Evolutionary conservation across 1,140 invertebrate genomes (phyloP), one percentile per base, ranked within the genome.

Genomic region (Bombus sylvicola): DNA sequence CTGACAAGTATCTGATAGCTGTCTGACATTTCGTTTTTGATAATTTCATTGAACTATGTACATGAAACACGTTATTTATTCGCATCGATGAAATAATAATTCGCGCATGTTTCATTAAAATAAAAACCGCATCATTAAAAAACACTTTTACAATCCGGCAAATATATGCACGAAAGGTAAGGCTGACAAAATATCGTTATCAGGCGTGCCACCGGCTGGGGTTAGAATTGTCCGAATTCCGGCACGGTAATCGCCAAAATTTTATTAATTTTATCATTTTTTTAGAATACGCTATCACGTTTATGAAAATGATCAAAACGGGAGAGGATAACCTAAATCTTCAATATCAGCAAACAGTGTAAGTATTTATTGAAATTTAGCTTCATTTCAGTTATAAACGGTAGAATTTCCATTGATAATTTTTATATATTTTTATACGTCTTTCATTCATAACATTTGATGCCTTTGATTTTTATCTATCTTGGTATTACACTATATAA

Each of bases 301-400:
- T 77, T 59, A 53, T 41, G 89, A 87, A 91, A 62, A 94, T 94
- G 93, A 93, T 93, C 39, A 94, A 94, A 87, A 86, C 89, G 34
- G 88, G 83, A 59, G 92, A 94, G 79, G 89, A 91, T 66, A 92
- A 88, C 43, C 75, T 93, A 59, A 86, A 89, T 69, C 88, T 88
- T 72, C 76, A 87, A 53, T 92, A 90, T 81, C 88, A 87, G 12
- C 93, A 94, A 87, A 92, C 92, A 79, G 91, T 94, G 94, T 94
- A 93, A 93, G 93, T 89, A 74, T 15, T 53, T 85, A 37, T 31
- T 72, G 62, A n/a, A 68, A 9, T 1, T n/a, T 41, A 28, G 9
- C 6, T 68, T 25, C 43, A 4, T 31, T 22, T n/a, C 9, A 12
- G 18, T 57, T 71, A n/a, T 25, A 5, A 69, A 34, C 64, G 71